Base-by-base conservation (phyloP, 2,113 vertebrate genomes). In the Oreochromis aureus region DNA sequence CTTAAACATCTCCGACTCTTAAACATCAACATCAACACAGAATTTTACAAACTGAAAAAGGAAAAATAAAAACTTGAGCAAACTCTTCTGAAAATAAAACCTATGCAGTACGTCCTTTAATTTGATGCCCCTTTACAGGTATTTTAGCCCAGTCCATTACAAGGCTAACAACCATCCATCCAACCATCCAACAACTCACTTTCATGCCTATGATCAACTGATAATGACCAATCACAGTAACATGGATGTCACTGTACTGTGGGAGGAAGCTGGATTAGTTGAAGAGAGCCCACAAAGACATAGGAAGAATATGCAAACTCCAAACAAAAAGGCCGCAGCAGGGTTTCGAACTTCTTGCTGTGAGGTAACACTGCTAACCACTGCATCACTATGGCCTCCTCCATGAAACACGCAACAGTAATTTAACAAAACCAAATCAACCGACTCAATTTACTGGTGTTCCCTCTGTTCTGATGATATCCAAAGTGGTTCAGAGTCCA, bases 301-400 rank as follows among this genome's bases (percentile, higher is more conserved):
- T 6, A n/a, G 32, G 59, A 63, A 63, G 18, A 36, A 63, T 36
- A 63, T n/a, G 6, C 32, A n/a, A 36, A 63, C 32, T 63, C 59
- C 6, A 36, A 63, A 69, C n/a, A 69, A 41, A 69, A 41, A 69
- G 36, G 22, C 18, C 1, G 11, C 59, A 63, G 59, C 30, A 19
- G 63, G 63, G 34, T 22, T 13, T 69, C 19, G 0, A 15, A 22
- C n/a, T 1, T 44, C n/a, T 24, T 41, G 66, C 66, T 71, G 36
- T 71, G 5, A 71, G 36, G 66, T 44, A 71, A 71, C 36, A 44
- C 66, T 44, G 66, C 66, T 63, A 63, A 63, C 30, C 59, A 34
- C 59, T 0, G 10, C 59, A 24, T 41, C 36, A 39, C 19, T n/a
- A 3, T 4, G n/a, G 59, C 36, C 12, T 41, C 63, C 36, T 71